Evolutionary conservation across 2,888 invertebrate species (phyloP), one percentile per base, ranked within the genome.

Genomic region (Ornithoptera alexandrae): DNA sequence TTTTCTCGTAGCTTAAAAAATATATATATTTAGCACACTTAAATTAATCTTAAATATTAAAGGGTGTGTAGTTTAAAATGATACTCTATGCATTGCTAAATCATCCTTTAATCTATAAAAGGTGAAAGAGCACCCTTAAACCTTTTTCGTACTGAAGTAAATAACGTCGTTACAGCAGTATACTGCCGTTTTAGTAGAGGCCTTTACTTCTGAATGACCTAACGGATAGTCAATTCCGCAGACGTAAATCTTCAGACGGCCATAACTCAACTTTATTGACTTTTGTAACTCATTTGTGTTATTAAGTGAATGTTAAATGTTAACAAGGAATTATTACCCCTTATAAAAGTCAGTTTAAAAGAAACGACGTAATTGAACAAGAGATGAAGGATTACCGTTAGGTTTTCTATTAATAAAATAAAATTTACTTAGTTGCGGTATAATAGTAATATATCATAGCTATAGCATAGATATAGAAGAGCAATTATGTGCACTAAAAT

Each of bases 231-330:
- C 88, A 86, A 88, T 89, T 84, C 86, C 81, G 80, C 78, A 77
- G 79, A 81, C 85, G 85, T 90, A 88, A 89, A 90, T 89, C 88
- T 88, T 83, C 77, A 77, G 77, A 83, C 81, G 81, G 83, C 85
- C 84, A 85, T 90, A 89, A 88, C 82, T 91, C 86, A 90, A 84
- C 80, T 88, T 89, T 87, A 89, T 89, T 83, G 88, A 88, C 87
- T 87, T 88, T 81, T 75, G 80, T 82, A 82, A 84, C 83, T 88
- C 83, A 85, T 80, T 77, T 68, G 72, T 73, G 69, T 68, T 72
- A 71, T 74, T 70, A 73, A 56, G 60, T 64, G 50, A 65, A 39
- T 15, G 50, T 17, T 50, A 50, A 50, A 50, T 50, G 50, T 50
- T 50, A 50, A 50, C 50, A 50, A 50, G 50, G 18, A 17, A 17